Evolutionary conservation across 2,113 vertebrate species (phyloP).

Genomic region (Xiphias gladius): DNA sequence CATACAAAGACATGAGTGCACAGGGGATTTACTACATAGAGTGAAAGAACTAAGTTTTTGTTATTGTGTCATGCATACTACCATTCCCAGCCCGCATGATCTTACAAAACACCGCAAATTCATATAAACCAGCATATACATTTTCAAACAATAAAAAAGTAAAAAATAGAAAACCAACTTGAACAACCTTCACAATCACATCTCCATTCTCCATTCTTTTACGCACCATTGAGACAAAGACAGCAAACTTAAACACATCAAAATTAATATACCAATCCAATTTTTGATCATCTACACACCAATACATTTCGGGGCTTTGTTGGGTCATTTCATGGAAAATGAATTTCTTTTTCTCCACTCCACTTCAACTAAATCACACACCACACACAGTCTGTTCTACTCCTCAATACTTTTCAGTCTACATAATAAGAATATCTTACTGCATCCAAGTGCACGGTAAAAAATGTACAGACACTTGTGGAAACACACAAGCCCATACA

Average conservation of each 20-base stretch:
- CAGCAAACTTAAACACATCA: too few species aligned
- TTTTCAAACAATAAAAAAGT: background rate
- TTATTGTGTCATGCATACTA: conserved; percentile 1
- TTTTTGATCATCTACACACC: background rate
- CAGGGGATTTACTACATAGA: conserved; percentile 11
- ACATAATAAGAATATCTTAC: conserved; percentile 12
- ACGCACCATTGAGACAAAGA: background rate
- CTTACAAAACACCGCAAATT: background rate
- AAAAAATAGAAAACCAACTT: background rate
- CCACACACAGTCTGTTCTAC: background rate
- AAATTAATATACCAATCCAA: background rate
- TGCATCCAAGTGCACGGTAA: conserved; percentile 2
- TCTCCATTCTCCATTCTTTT: background rate
- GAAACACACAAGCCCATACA: conserved; percentile 32
- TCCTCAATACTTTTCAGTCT: background rate
- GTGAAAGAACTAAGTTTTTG: background rate
- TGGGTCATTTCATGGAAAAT: background rate
- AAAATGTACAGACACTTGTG: background rate
- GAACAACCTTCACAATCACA: background rate
- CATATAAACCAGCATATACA: background rate
- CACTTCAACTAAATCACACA: background rate
- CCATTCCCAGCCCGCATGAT: background rate
- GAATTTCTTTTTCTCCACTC: background rate
- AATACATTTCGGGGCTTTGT: background rate
- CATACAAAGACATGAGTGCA: conserved; percentile 22